These are phyloP conservation scores for Protula sp. DNA, from an alignment of 2,888 invertebrate species.

Conservation along the genomic window DNA sequence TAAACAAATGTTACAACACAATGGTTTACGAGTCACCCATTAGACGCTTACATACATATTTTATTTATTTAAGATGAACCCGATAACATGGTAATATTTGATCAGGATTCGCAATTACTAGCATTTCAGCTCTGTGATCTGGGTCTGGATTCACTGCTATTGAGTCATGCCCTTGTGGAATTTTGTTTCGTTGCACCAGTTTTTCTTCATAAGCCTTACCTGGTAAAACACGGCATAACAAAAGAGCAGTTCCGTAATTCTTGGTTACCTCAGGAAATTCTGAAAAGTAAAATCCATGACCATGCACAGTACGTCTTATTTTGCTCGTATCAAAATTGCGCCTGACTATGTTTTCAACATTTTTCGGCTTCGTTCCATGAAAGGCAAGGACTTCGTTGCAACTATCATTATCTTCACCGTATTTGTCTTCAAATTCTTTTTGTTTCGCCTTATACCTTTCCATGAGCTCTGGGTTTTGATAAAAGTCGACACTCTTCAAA, in stretches of 20 bases:
- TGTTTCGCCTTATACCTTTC: constrained; percentile 3
- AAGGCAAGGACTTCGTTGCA: constrained; percentile 12
- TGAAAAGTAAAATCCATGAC: constrained; percentile 14
- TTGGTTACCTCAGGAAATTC: constrained; percentile 11
- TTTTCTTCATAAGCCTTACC: constrained; percentile 11
- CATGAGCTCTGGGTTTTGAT: constrained; percentile 12
- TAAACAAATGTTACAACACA: too few relatives aligned
- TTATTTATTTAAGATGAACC: too few relatives aligned
- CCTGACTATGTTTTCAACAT: constrained; percentile 10
- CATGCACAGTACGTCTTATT: too few relatives aligned
- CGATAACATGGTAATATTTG: too few relatives aligned
- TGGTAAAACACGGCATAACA: constrained; percentile 13
- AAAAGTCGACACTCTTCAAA: constrained; percentile 10
- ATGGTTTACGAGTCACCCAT: too few relatives aligned
- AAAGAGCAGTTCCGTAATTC: constrained; percentile 4
- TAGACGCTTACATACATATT: too few relatives aligned
- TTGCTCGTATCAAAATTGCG: constrained; percentile 15
- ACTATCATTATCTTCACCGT: background rate
- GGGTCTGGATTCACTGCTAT: too few relatives aligned
- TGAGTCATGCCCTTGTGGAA: too few relatives aligned
- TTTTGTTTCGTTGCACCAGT: too few relatives aligned
- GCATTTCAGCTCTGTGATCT: too few relatives aligned
- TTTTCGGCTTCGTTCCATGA: constrained; percentile 14
- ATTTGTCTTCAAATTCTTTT: constrained; percentile 4
- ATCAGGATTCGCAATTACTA: too few relatives aligned